Conservation (phyloP, 1,140 invertebrate genomes). For the Halictus rubicundus region DNA sequence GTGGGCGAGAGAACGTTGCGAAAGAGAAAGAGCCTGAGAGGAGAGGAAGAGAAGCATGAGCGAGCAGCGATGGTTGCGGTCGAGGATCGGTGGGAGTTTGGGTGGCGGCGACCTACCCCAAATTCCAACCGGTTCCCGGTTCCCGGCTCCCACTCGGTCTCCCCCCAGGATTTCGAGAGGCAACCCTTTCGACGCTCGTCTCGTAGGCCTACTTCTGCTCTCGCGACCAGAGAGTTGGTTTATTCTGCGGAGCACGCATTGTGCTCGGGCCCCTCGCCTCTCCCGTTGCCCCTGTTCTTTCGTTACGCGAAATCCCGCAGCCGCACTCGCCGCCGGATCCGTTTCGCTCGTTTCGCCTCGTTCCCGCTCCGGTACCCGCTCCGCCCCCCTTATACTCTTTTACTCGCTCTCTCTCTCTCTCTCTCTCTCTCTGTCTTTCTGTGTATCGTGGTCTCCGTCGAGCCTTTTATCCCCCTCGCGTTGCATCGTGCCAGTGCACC, state of each 20-base stretch:
- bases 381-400: slow-evolving; percentile 22
- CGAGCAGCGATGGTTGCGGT: not conserved
- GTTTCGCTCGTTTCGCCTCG: slow-evolving; percentile 13
- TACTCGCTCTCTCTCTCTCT: slow-evolving; percentile 26
- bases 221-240: slow-evolving; percentile 63
- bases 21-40: too few relatives aligned
- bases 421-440: slow-evolving; percentile 14
- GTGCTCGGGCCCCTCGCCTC: slow-evolving; percentile 71
- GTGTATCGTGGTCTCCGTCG: not conserved
- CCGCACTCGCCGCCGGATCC: slow-evolving; percentile 28
- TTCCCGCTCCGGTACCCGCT: not conserved
- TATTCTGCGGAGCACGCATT: slow-evolving; percentile 71
- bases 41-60: not conserved
- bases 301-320: slow-evolving; percentile 67
- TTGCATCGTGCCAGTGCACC: slow-evolving; percentile 18
- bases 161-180: slow-evolving; percentile 32
- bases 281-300: slow-evolving; percentile 66
- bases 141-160: slow-evolving; percentile 27
- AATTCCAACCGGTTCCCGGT: slow-evolving; percentile 63
- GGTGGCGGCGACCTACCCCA: slow-evolving; percentile 63
- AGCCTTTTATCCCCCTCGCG: slow-evolving; percentile 33
- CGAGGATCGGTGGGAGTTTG: not conserved
- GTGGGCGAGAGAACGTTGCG: not conserved
- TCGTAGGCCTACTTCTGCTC: slow-evolving; percentile 59
- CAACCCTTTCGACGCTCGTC: slow-evolving; percentile 37